Evolutionary conservation across 2,797 vertebrate species (phyloP), one percentile per base, ranked within the genome.

Genomic region (Sebastes variabilis): DNA sequence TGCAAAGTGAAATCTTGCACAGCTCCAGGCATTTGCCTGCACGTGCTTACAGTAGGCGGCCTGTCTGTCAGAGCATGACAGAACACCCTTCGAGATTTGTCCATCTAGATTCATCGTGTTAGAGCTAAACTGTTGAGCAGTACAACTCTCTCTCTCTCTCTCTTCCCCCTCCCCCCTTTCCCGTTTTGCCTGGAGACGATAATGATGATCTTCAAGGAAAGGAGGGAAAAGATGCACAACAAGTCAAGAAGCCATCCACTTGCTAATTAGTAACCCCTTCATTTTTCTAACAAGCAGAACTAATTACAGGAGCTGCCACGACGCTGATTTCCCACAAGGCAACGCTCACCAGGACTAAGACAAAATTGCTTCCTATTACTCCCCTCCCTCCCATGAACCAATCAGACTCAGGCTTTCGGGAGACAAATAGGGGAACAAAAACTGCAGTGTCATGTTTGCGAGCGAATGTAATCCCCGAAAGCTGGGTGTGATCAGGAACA

Each of bases 201-300:
- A 93, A 94, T 95, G 89, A 93, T 90, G 84, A 90, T 93, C 87
- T 88, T 95, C 74, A 86, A 92, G 88, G 83, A 89, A 89, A 82
- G 82, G 77, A 78, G 90, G 83, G 89, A 84, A 88, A 92, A 92
- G 80, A 92, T 89, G 92, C 87, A 94, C 89, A 94, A 93, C 91
- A 94, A 94, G 93, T 93, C 92, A 90, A 94, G 90, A 88, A 94
- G 91, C 89, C 87, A 92, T 87, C 92, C 90, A 90, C 93, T 94
- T 79, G 91, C 92, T 96, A 95, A 96, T 96, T 96, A 96, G 94
- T 92, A 94, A 94, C 93, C 95, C 95, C 94, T 95, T 92, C 83
- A 94, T 95, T 96, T 95, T 92, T 93, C 93, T 92, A 95, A 95
- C 93, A 95, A 95, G 96, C 94, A 95, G 94, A 96, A 95, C 95